phyloP scores from a whole-genome alignment of 2,797 vertebrate species.

The Meda fulgida region DNA sequence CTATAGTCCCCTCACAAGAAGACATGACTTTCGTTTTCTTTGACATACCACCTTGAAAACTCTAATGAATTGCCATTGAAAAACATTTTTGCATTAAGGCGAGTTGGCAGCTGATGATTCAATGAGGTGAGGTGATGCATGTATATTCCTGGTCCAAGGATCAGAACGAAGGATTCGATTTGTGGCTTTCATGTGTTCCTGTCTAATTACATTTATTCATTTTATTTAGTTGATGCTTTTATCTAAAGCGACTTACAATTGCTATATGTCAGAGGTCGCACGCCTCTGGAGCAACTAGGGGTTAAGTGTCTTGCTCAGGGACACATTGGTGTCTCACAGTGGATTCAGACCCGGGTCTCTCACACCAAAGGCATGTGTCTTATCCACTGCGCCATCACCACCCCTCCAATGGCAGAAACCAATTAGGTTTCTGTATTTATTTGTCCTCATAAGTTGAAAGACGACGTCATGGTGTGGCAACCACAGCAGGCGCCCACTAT shows the following conservation, averaged over 20 bases:
- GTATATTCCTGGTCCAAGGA: not conserved
- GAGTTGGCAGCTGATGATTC: not conserved
- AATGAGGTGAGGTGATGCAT: not conserved
- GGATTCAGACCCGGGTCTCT: too few species aligned
- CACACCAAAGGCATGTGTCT: too few species aligned
- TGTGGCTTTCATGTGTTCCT: not conserved
- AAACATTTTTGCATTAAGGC: not conserved
- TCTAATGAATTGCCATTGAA: slow-evolving; percentile 6
- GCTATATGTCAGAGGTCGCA: too few species aligned
- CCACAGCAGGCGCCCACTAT: not conserved
- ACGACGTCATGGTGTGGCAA: not conserved
- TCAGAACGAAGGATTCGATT: not conserved
- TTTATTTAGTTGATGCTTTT: too few species aligned
- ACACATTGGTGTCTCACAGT: too few species aligned
- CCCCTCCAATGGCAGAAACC: too few species aligned
- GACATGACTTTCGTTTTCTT: slow-evolving; percentile 28
- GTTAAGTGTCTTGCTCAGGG: too few species aligned
- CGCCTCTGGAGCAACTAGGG: too few species aligned
- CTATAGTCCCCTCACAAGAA: slow-evolving; percentile 23
- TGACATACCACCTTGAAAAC: slow-evolving; percentile 18
- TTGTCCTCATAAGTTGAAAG: not conserved
- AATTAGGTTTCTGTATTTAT: slow-evolving; percentile 14
- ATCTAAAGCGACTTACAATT: too few species aligned
- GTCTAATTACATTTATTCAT: too few species aligned
- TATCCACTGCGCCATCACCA: too few species aligned